Percentiles rank a stretch among this genome's conserved stretches.
phyloP scores from a whole-genome alignment of 2,888 invertebrate species.

The Drosophila ezoana region DNA sequence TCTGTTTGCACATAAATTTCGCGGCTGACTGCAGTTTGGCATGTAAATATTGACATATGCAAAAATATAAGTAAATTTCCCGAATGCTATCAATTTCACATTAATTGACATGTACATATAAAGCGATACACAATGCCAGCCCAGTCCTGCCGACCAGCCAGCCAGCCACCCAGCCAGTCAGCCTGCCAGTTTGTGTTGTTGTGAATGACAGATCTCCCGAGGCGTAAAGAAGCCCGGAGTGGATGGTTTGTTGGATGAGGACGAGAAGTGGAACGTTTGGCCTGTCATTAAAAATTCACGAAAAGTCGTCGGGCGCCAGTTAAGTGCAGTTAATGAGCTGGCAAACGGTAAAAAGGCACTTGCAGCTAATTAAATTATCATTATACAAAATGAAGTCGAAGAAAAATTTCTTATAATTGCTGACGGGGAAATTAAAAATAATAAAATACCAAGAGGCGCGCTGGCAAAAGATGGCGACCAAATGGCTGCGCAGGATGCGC shows the following conservation, averaged over 20 bases:
- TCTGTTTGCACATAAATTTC: constrained; percentile 54
- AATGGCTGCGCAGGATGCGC: constrained; percentile 28
- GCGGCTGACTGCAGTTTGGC: constrained; percentile 46
- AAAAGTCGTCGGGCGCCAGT: constrained; percentile 54
- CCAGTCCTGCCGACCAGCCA: background rate
- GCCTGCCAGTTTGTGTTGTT: too few relatives aligned
- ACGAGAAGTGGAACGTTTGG: background rate
- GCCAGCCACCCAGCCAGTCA: too few relatives aligned
- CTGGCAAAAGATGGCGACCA: constrained; percentile 18
- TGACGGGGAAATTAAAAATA: constrained; percentile 48
- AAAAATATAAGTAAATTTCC: constrained; percentile 28
- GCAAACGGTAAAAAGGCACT: constrained; percentile 59
- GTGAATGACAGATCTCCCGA: constrained; percentile 9
- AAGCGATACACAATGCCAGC: constrained; percentile 41
- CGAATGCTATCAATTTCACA: constrained; percentile 55
- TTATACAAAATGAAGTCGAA: constrained; percentile 50
- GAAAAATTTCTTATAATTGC: constrained; percentile 72
- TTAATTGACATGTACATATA: constrained; percentile 65
- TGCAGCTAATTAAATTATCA: constrained; percentile 79
- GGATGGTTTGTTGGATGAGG: background rate
- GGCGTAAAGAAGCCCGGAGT: background rate
- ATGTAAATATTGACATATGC: constrained; percentile 55
- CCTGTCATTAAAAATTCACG: constrained; percentile 65
- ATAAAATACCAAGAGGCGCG: constrained; percentile 33
- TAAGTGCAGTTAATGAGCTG: constrained; percentile 77